Conservation (phyloP, 2,888 invertebrate genomes). For the Drosophila cyrtoloma region DNA sequence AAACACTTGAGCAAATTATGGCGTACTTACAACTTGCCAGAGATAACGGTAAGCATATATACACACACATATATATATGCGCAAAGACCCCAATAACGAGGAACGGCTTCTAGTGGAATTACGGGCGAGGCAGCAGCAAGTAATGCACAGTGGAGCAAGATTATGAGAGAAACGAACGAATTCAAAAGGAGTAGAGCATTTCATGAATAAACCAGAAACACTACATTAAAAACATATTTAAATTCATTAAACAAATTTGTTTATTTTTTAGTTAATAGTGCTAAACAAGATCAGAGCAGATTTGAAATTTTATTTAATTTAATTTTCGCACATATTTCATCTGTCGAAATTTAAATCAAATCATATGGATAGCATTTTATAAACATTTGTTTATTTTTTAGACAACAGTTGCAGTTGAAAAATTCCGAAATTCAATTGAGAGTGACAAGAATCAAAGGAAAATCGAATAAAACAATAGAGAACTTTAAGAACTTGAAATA, state of each 20-base stretch:
- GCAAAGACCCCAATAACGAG: conserved; percentile 54
- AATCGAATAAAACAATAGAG: neutral
- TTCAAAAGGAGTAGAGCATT: neutral
- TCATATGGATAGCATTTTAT: accelerated
- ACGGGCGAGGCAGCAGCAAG: conserved; percentile 29
- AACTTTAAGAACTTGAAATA: neutral
- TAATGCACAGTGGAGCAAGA: conserved; percentile 35
- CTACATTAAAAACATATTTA: neutral
- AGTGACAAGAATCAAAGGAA: neutral
- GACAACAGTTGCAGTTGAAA: neutral
- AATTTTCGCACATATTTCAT: neutral
- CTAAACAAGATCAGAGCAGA: neutral
- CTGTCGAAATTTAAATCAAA: neutral
- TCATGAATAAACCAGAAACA: neutral
- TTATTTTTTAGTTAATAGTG: neutral
- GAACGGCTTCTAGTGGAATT: conserved; percentile 44
- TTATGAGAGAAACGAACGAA: neutral
- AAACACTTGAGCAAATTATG: conserved; percentile 71
- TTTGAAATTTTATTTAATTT: neutral
- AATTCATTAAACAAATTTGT: neutral
- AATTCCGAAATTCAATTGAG: neutral
- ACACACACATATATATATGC: conserved; percentile 36
- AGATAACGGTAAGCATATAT: conserved; percentile 65
- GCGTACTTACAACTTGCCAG: conserved; percentile 67
- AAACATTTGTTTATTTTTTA: neutral